A percentile compares a stretch with the other conserved stretches of the same genome.
Evolutionary conservation across 2,113 vertebrate genomes (phyloP).

Genomic region (Tetrao urogallus): DNA sequence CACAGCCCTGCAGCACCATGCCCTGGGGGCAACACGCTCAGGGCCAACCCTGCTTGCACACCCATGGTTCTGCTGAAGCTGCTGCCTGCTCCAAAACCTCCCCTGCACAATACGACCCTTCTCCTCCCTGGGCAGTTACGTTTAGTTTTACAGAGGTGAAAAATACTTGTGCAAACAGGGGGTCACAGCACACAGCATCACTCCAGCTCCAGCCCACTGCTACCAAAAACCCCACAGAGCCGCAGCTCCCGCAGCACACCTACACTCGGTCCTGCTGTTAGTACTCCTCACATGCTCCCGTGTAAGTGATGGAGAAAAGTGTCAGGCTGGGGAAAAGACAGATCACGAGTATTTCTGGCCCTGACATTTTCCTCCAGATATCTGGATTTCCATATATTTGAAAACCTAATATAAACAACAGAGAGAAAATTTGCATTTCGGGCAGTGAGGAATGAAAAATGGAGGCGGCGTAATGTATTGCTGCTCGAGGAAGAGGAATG

Average conservation of each 20-base stretch:
- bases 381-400: conserved; percentile 88
- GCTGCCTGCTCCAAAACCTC: accelerated
- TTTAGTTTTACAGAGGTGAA: not conserved
- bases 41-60: not conserved
- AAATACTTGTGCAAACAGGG: not conserved
- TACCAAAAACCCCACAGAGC: not conserved
- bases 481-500: conserved; percentile 79
- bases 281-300: not conserved
- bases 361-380: conserved; percentile 85
- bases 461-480: conserved; percentile 81
- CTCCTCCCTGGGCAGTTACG: accelerated
- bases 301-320: conserved; percentile 56
- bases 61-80: not conserved
- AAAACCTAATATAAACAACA: conserved; percentile 90
- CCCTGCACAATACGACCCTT: accelerated
- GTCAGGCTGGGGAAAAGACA: conserved; percentile 76
- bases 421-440: conserved; percentile 85
- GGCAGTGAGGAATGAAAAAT: conserved; percentile 87
- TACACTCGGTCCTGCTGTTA: not conserved
- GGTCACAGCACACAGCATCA: not conserved
- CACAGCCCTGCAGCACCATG: not conserved
- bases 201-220: not conserved
- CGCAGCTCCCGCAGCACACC: not conserved
- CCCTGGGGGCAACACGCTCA: no score
- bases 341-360: conserved; percentile 77